phyloP scores from a whole-genome alignment of 53 echinoderm and acorn worm genomes.

The Paracentrotus lividus region DNA sequence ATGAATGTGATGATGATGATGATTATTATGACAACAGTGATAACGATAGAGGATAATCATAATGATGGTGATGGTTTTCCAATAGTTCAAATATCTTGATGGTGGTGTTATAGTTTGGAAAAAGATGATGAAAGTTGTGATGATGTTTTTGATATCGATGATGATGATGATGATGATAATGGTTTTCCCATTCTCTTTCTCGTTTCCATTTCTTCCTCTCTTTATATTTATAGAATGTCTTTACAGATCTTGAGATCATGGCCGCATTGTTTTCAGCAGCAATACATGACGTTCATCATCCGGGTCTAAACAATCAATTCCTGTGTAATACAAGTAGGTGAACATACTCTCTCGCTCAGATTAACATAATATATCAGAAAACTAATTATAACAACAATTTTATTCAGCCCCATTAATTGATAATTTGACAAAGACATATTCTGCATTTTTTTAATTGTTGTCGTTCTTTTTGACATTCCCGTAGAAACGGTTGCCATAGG shows the following conservation, averaged over 20 bases:
- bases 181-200: not conserved
- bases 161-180: not conserved
- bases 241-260: conserved; percentile 94
- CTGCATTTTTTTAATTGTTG: too few relatives aligned
- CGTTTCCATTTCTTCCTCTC: not conserved
- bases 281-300: conserved; percentile 95
- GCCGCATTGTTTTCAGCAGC: conserved; percentile 92
- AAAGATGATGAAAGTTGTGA: not conserved
- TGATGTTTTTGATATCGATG: not conserved
- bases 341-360: not conserved
- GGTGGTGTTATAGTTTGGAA: not conserved
- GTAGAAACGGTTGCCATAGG: not conserved
- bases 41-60: too few relatives aligned
- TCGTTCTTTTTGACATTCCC: not conserved
- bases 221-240: conserved; percentile 83
- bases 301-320: conserved; percentile 95
- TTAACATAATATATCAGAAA: too few relatives aligned
- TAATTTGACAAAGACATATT: too few relatives aligned
- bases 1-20: too few relatives aligned
- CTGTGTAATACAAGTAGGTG: conserved; percentile 88
- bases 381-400: too few relatives aligned
- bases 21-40: too few relatives aligned
- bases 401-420: too few relatives aligned
- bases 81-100: not conserved
- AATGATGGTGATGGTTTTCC: too few relatives aligned